phyloP scores from a whole-genome alignment of 2,797 vertebrate genomes.

The Luscinia megarhynchos region DNA sequence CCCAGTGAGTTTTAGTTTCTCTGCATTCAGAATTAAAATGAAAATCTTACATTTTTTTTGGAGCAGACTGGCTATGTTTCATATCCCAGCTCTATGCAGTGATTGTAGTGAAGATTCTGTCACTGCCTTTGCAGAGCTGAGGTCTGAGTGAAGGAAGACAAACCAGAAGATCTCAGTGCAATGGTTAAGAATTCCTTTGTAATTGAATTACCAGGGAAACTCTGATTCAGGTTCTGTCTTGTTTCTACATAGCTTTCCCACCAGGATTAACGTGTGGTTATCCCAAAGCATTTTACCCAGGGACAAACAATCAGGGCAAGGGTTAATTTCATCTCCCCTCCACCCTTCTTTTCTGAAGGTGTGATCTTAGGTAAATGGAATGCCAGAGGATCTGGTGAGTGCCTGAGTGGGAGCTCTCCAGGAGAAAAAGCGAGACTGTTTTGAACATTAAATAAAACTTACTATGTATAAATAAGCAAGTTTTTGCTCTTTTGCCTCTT shows the following conservation, averaged over 20 bases:
- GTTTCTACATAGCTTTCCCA: conserved; percentile 11
- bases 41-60: neutral
- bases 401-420: neutral
- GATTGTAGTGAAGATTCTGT: neutral
- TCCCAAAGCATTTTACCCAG: neutral
- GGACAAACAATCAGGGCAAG: conserved; percentile 35
- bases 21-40: neutral
- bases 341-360: conserved; percentile 48
- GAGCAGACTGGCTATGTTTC: neutral
- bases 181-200: conserved; percentile 27
- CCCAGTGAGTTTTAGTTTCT: neutral
- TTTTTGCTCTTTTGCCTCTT: neutral
- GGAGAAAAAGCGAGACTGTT: neutral
- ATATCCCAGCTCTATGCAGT: neutral
- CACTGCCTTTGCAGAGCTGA: neutral
- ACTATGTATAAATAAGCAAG: neutral
- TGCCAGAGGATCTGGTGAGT: conserved; percentile 32
- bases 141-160: neutral
- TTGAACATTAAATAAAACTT: neutral
- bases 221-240: conserved; percentile 51
- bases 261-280: conserved; percentile 19
- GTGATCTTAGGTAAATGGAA: conserved; percentile 62
- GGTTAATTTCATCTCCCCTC: conserved; percentile 51
- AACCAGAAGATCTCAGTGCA: neutral
- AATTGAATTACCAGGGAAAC: conserved; percentile 42